phyloP scores from a whole-genome alignment of 2,888 invertebrate species.

The Agonopterix heracliana region DNA sequence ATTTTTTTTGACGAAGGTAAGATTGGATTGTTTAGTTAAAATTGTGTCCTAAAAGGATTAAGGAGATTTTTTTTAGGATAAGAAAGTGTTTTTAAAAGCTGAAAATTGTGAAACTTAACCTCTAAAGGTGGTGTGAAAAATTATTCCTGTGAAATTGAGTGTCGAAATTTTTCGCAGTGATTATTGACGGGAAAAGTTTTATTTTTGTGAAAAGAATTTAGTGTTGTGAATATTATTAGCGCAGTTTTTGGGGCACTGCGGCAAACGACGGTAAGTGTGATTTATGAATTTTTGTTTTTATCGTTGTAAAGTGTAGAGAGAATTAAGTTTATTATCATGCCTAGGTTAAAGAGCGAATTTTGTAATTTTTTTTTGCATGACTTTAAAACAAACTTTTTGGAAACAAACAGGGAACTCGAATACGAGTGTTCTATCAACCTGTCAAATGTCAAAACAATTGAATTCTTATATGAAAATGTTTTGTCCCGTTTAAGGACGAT shows the following conservation, averaged over 20 bases:
- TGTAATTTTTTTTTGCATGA: too few relatives aligned
- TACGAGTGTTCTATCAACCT: too few relatives aligned
- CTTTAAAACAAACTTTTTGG: too few relatives aligned
- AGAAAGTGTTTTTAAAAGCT: not conserved
- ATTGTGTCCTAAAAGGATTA: not conserved
- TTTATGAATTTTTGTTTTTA: conserved; percentile 1
- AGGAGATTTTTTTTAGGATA: too few relatives aligned
- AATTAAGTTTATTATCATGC: not conserved
- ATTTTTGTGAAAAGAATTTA: not conserved
- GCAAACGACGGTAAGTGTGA: conserved; percentile 7
- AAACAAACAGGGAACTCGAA: too few relatives aligned
- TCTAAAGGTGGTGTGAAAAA: too few relatives aligned
- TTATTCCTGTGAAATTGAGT: not conserved
- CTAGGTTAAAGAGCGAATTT: not conserved
- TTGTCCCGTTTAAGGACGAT: too few relatives aligned
- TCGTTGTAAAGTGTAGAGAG: not conserved
- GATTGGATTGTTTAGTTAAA: not conserved
- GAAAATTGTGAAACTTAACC: not conserved
- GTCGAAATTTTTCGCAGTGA: not conserved
- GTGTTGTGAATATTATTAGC: conserved; percentile 8
- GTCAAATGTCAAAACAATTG: too few relatives aligned
- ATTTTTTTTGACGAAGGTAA: not conserved
- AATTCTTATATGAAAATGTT: too few relatives aligned
- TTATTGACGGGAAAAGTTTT: conserved; percentile 4
- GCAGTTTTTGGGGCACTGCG: conserved; percentile 8